Conservation (phyloP, 2,797 vertebrate species). For the Chiloscyllium punctatum region DNA sequence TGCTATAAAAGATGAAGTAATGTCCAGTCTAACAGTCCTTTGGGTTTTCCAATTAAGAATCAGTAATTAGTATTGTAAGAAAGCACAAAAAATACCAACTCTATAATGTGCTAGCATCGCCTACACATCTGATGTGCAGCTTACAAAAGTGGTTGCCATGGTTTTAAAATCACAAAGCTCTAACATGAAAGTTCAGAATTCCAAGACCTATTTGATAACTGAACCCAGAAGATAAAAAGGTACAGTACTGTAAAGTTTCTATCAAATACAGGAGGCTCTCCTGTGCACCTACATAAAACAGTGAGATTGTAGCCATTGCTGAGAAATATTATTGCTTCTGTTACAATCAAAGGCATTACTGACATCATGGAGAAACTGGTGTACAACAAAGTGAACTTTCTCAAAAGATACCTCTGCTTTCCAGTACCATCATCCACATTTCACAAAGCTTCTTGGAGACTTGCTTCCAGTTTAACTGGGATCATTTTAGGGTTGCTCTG, state of each 20-base stretch:
- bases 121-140: slow-evolving; percentile 19
- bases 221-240: slow-evolving; percentile 32
- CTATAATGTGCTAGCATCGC: background rate
- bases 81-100: slow-evolving; percentile 27
- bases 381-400: slow-evolving; percentile 17
- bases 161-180: slow-evolving; percentile 34
- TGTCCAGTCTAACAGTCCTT: slow-evolving; percentile 38
- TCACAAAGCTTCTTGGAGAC: background rate
- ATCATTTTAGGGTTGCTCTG: background rate
- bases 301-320: slow-evolving; percentile 29
- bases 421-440: slow-evolving; percentile 7
- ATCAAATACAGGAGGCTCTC: slow-evolving; percentile 28
- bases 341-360: slow-evolving; percentile 36
- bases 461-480: background rate
- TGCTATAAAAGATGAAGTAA: slow-evolving; percentile 38
- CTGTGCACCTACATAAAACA: background rate
- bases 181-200: slow-evolving; percentile 21
- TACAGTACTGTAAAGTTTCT: slow-evolving; percentile 34
- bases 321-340: slow-evolving; percentile 38
- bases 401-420: slow-evolving; percentile 20
- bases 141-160: slow-evolving; percentile 35
- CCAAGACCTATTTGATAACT: slow-evolving; percentile 1
- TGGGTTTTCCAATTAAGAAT: slow-evolving; percentile 35
- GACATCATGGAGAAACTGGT: slow-evolving; percentile 21
- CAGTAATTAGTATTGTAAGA: slow-evolving; percentile 36